Percentiles rank a stretch among this genome's conserved stretches.
phyloP scores from a whole-genome alignment of 2,113 vertebrate genomes.

The Felis catus region DNA sequence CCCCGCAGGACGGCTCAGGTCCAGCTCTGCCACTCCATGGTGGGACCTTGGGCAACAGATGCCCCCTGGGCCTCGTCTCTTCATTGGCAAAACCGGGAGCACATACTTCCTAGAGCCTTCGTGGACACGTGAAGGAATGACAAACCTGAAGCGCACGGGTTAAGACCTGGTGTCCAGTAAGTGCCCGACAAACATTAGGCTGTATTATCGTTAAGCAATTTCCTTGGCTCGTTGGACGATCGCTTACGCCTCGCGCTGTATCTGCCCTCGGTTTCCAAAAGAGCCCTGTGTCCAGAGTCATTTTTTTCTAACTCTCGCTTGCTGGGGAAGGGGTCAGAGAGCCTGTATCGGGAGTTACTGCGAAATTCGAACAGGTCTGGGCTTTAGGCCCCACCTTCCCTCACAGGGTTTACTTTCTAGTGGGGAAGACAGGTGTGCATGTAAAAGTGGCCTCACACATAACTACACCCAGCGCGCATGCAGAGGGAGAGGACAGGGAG shows the following conservation, averaged over 20 bases:
- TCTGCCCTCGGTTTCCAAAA: neutral
- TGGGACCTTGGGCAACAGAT: neutral
- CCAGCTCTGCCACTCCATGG: no score
- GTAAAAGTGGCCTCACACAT: accelerated
- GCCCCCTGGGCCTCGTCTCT: neutral
- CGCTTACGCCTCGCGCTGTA: neutral
- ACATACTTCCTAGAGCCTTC: neutral
- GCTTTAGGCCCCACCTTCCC: neutral
- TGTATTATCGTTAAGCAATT: accelerated
- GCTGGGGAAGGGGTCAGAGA: neutral
- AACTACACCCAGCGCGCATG: neutral
- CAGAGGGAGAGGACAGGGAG: neutral
- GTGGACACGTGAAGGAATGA: neutral
- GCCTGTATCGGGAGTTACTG: neutral
- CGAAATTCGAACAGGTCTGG: neutral
- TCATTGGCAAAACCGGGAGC: neutral
- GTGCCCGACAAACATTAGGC: neutral
- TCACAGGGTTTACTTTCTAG: neutral
- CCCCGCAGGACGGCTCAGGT: neutral
- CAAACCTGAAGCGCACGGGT: neutral
- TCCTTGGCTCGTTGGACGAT: neutral
- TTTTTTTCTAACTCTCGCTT: neutral
- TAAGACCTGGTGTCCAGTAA: neutral
- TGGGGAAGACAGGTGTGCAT: neutral
- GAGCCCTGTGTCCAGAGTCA: neutral